Conservation (phyloP, 2,888 invertebrate species). For the Pyrochroa serraticornis region DNA sequence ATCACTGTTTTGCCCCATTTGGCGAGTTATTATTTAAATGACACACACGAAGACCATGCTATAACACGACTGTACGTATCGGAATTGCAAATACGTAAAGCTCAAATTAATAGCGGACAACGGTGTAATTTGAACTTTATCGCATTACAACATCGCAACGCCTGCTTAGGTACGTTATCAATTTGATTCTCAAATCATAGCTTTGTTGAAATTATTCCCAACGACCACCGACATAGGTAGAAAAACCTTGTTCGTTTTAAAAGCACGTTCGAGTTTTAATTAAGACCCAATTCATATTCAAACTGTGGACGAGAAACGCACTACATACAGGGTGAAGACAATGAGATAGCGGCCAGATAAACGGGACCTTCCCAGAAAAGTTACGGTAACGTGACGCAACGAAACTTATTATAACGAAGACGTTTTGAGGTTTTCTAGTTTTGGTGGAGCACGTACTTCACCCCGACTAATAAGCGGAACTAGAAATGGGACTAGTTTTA, state of each 20-base stretch:
- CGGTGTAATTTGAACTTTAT: not conserved
- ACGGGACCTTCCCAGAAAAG: constrained; percentile 27
- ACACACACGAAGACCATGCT: constrained; percentile 23
- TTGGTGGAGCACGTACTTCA: too few species aligned
- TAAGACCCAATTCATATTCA: constrained; percentile 33
- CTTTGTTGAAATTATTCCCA: not conserved
- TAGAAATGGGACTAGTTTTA: too few species aligned
- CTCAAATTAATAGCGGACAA: constrained; percentile 18
- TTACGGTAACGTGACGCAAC: constrained; percentile 15
- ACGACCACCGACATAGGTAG: not conserved
- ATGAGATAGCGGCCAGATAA: constrained; percentile 17
- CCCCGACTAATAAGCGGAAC: too few species aligned
- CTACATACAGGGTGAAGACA: constrained; percentile 27
- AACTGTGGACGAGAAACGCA: constrained; percentile 14
- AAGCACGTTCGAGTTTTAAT: constrained; percentile 18
- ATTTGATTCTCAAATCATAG: not conserved
- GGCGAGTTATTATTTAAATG: constrained; percentile 30
- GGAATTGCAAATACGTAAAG: constrained; percentile 27
- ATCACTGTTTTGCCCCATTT: constrained; percentile 28
- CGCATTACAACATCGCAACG: not conserved
- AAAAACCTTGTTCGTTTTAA: too few species aligned
- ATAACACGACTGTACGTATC: constrained; percentile 11
- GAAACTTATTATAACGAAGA: too few species aligned
- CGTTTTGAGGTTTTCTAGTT: too few species aligned
- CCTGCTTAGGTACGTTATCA: not conserved